These are phyloP conservation scores for Proteles cristata DNA, from an alignment of 2,113 vertebrate genomes.

Conservation along the genomic window DNA sequence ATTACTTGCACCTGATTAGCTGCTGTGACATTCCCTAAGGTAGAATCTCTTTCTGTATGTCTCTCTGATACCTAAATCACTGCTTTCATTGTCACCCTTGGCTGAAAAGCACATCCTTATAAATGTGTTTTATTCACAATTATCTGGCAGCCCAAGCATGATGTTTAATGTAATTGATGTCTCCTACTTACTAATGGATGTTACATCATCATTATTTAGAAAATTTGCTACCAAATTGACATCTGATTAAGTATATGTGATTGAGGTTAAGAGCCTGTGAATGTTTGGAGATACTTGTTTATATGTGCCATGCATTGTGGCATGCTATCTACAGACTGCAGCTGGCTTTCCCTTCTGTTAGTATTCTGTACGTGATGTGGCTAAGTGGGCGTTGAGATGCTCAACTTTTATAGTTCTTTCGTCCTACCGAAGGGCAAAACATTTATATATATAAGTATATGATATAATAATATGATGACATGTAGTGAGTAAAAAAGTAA, in stretches of 20 bases:
- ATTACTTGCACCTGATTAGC: not conserved
- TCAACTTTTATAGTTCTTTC: constrained; percentile 37
- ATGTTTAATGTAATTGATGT: constrained; percentile 74
- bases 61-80: constrained; percentile 23
- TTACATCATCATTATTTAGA: constrained; percentile 77
- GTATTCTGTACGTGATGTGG: not conserved
- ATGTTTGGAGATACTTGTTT: constrained; percentile 58
- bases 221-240: constrained; percentile 71
- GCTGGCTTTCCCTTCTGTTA: constrained; percentile 46
- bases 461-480: not conserved
- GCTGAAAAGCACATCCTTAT: constrained; percentile 63
- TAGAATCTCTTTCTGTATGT: not conserved
- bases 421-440: not conserved
- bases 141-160: constrained; percentile 63
- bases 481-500: constrained; percentile 8
- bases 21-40: not conserved
- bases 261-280: constrained; percentile 66
- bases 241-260: constrained; percentile 70
- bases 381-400: not conserved
- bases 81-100: constrained; percentile 61
- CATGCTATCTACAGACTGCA: constrained; percentile 21
- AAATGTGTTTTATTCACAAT: constrained; percentile 66
- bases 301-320: not conserved
- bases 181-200: constrained; percentile 73
- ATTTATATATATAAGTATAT: not conserved